Percentiles rank a stretch among this genome's conserved stretches.
These are phyloP conservation scores for Drosophila kambysellisi DNA, from an alignment of 2,888 invertebrate species.

Conservation along the genomic window DNA sequence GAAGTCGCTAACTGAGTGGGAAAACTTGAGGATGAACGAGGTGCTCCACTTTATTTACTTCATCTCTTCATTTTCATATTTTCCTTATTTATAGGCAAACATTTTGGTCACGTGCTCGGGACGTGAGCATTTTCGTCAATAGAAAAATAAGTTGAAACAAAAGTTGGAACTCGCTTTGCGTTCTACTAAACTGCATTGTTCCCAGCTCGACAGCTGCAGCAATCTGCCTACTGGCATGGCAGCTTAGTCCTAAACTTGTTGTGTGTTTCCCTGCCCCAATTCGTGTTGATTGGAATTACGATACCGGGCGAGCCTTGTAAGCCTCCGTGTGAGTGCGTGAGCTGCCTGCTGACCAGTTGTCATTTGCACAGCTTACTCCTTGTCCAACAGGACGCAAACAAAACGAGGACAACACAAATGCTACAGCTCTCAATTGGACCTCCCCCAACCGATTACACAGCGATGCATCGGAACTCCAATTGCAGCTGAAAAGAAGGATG, in stretches of 20 bases:
- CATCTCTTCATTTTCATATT: constrained; percentile 76
- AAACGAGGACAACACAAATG: constrained; percentile 33
- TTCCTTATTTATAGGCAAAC: constrained; percentile 66
- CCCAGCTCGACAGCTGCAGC: constrained; percentile 38
- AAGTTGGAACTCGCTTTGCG: constrained; percentile 12
- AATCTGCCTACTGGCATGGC: constrained; percentile 16
- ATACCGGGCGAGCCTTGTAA: constrained; percentile 45
- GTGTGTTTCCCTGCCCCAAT: constrained; percentile 11
- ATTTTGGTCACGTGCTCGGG: constrained; percentile 70
- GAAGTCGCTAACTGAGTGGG: constrained; percentile 62
- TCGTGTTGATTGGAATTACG: constrained; percentile 48
- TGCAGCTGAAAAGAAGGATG: constrained; percentile 7
- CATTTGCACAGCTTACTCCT: constrained; percentile 59
- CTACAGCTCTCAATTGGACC: constrained; percentile 49
- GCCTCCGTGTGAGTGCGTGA: constrained; percentile 46
- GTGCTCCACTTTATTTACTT: constrained; percentile 37
- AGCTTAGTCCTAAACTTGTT: constrained; percentile 29
- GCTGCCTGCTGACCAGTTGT: constrained; percentile 29
- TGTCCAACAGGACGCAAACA: constrained; percentile 57
- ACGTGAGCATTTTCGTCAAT: constrained; percentile 76
- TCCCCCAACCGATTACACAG: constrained; percentile 20
- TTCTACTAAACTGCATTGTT: constrained; percentile 51
- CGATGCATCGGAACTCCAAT: constrained; percentile 36
- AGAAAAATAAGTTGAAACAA: constrained; percentile 33
- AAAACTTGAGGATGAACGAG: constrained; percentile 34